phyloP scores from a whole-genome alignment of 2,113 vertebrate species.

The Prietella phreatophila region DNA sequence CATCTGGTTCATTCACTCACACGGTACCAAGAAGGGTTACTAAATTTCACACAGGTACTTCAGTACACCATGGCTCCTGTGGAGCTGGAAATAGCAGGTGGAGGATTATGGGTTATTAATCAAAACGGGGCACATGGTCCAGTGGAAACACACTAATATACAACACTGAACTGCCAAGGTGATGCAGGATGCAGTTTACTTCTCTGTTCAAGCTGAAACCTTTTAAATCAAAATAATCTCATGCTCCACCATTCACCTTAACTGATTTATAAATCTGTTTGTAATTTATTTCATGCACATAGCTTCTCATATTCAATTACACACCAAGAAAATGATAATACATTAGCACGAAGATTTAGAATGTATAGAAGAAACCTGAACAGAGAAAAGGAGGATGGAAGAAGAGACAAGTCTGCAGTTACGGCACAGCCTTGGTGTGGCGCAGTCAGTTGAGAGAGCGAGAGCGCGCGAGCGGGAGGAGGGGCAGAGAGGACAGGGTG shows the following conservation, averaged over 20 bases:
- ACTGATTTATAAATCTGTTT: background rate
- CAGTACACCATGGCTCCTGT: background rate
- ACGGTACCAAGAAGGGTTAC: background rate
- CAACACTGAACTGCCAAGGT: background rate
- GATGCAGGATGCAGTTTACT: background rate
- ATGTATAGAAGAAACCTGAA: background rate
- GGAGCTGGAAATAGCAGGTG: background rate
- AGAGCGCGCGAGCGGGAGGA: background rate
- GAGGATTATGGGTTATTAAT: background rate
- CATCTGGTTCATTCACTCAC: no score
- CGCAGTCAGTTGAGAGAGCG: background rate
- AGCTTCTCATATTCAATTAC: no score
- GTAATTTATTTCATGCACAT: background rate
- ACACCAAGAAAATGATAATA: no score
- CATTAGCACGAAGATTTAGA: no score
- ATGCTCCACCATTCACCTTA: background rate
- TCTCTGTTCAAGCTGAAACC: background rate
- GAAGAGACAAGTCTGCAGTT: background rate
- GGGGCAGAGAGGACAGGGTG: conserved; percentile 43
- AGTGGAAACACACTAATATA: background rate
- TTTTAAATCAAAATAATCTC: background rate
- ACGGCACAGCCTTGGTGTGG: background rate
- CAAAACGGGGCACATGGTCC: background rate
- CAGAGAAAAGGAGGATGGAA: background rate
- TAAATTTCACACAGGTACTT: background rate